Evolutionary conservation across 2,888 invertebrate genomes (phyloP).

Genomic region (Tricholauxania praeusta): DNA sequence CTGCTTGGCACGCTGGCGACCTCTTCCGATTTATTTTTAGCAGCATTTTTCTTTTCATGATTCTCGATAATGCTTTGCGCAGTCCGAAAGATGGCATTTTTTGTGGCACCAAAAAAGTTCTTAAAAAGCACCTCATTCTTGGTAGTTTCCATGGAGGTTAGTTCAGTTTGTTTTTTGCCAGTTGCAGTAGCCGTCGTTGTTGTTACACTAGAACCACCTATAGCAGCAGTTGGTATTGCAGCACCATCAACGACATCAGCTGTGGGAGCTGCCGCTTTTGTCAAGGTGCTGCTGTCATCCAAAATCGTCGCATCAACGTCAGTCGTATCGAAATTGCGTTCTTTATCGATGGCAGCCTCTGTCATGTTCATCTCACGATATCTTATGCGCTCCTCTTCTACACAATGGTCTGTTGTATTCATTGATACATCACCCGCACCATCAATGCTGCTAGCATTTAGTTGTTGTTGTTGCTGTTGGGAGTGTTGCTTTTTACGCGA

Average conservation of each 20-base stretch:
- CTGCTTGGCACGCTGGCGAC: slow-evolving; percentile 42
- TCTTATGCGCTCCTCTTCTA: slow-evolving; percentile 51
- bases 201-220: not conserved
- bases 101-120: slow-evolving; percentile 68
- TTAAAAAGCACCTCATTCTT: slow-evolving; percentile 68
- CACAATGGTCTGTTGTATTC: slow-evolving; percentile 30
- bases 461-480: slow-evolving; percentile 48
- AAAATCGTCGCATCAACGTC: slow-evolving; percentile 39
- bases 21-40: slow-evolving; percentile 62
- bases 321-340: slow-evolving; percentile 45
- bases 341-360: slow-evolving; percentile 56
- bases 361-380: slow-evolving; percentile 63
- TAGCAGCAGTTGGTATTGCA: slow-evolving; percentile 42
- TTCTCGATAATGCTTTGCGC: slow-evolving; percentile 69
- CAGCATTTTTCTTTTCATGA: slow-evolving; percentile 68
- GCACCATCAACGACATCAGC: slow-evolving; percentile 43
- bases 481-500: slow-evolving; percentile 60
- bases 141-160: slow-evolving; percentile 50
- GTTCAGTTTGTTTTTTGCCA: slow-evolving; percentile 37
- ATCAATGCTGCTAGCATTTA: not conserved
- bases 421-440: slow-evolving; percentile 12
- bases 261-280: slow-evolving; percentile 7
- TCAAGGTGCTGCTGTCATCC: slow-evolving; percentile 26
- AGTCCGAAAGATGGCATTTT: slow-evolving; percentile 68
- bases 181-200: slow-evolving; percentile 39